A percentile compares a stretch with the other conserved stretches of the same genome.
These are phyloP conservation scores for Zaprionus gabonicus DNA, from an alignment of 1,140 invertebrate genomes.

Conservation along the genomic window DNA sequence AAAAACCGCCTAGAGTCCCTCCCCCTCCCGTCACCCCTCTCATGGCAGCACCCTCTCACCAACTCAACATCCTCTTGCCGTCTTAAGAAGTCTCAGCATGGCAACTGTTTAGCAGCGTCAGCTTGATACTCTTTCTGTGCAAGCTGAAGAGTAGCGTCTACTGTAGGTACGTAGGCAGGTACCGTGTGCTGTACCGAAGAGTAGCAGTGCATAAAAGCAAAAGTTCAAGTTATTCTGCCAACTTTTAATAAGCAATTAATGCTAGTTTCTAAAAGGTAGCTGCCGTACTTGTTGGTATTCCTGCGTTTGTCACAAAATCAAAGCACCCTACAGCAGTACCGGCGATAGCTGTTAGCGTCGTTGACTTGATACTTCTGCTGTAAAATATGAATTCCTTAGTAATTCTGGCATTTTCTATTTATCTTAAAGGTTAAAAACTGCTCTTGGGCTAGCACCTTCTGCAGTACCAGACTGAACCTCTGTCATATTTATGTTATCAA, in stretches of 20 bases:
- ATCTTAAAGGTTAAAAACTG: no score
- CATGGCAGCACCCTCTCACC: neutral
- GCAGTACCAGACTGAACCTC: no score
- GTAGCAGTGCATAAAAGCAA: neutral
- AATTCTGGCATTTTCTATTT: no score
- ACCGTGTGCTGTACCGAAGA: neutral
- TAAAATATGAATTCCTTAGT: neutral
- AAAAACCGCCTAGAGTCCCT: constrained; percentile 17
- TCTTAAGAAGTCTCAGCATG: constrained; percentile 16
- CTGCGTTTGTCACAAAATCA: neutral
- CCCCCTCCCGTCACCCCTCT: neutral
- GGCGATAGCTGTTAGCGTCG: neutral
- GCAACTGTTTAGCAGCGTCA: constrained; percentile 2
- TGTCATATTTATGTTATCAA: no score
- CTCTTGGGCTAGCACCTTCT: no score
- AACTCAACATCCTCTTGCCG: neutral
- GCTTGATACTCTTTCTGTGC: neutral
- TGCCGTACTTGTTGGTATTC: no score
- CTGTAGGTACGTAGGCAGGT: neutral
- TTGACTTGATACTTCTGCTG: neutral
- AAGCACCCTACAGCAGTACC: neutral
- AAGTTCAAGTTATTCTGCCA: no score
- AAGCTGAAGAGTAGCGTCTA: neutral
- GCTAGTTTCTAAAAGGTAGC: no score
- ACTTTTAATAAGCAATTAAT: no score